phyloP scores from a whole-genome alignment of 1,140 invertebrate genomes.

The Sarcophaga peregrina region DNA sequence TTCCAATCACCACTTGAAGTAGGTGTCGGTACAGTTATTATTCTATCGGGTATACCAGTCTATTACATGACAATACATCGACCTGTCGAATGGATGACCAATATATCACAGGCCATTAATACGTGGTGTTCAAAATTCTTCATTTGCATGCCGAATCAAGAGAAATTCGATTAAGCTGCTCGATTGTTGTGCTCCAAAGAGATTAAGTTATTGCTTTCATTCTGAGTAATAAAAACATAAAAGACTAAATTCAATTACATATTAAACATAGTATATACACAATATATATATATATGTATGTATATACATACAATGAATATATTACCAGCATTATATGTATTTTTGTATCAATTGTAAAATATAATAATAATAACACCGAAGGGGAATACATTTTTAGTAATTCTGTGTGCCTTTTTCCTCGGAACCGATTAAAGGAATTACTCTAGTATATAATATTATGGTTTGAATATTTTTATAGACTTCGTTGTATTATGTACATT shows the following conservation, averaged over 20 bases:
- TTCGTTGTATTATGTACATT: no score
- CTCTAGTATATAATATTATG: no score
- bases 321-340: neutral
- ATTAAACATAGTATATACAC: neutral
- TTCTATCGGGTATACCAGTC: slow-evolving; percentile 84
- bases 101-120: slow-evolving; percentile 73
- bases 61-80: slow-evolving; percentile 89
- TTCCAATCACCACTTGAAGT: slow-evolving; percentile 81
- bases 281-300: no score
- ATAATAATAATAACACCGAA: neutral
- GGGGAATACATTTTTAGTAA: slow-evolving; percentile 1
- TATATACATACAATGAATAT: neutral
- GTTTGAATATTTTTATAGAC: no score
- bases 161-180: slow-evolving; percentile 59
- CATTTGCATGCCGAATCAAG: slow-evolving; percentile 75
- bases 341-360: slow-evolving; percentile 28
- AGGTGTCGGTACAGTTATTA: slow-evolving; percentile 84
- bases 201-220: slow-evolving; percentile 32
- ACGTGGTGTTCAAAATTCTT: slow-evolving; percentile 79
- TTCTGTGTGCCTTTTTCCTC: slow-evolving; percentile 38
- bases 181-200: slow-evolving; percentile 1
- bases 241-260: slow-evolving; percentile 31
- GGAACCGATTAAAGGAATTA: neutral
- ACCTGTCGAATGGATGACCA: slow-evolving; percentile 69
- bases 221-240: slow-evolving; percentile 29